Evolutionary conservation across 2,113 vertebrate species (phyloP), one percentile per base, ranked within the genome.

Genomic region (Eleginops maclovinus): DNA sequence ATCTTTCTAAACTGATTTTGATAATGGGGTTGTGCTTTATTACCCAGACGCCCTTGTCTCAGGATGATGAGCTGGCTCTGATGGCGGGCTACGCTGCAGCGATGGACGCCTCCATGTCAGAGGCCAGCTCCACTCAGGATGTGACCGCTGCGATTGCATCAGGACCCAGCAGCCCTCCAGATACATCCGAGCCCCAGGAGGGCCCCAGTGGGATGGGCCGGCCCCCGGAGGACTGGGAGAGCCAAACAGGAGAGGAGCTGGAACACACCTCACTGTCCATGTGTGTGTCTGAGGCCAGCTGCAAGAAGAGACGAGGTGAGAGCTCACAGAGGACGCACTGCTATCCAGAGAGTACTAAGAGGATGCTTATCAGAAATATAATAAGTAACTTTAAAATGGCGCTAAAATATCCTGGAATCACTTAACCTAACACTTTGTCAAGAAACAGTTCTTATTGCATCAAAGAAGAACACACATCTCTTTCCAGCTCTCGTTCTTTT

Each of bases 291-390:
- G 98, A 98, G 92, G 93, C 92, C 0, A 95, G 89, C 63, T 93
- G 95, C 87, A 98, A 96, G 91, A 99, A 97, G 89, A 94, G 91
- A n/a, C 96, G 96, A 98, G 97, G 97, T 98, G 81, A 91, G 92
- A 46, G 16, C 11, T 53, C 66, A 31, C 46, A 70, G 65, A 14
- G 10, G 4, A 36, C 7, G 8, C n/a, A n/a, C n/a, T n/a, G n/a
- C 31, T 36, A 1, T 36, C 31, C 6, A 8, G 31, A 36, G 6
- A 36, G 7, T 36, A 36, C 1, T 36, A 36, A 36, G 31, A 36
- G 31, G 31, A 36, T 8, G 8, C 5, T 36, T 36, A 36, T 36
- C 31, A 36, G 6, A 36, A 36, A 36, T 36, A 36, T 36, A 36
- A 36, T 36, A 8, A 5, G 1, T 36, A 36, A 36, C 31, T 36